Conservation (phyloP, 2,797 vertebrate species). For the Cuniculus paca region DNA sequence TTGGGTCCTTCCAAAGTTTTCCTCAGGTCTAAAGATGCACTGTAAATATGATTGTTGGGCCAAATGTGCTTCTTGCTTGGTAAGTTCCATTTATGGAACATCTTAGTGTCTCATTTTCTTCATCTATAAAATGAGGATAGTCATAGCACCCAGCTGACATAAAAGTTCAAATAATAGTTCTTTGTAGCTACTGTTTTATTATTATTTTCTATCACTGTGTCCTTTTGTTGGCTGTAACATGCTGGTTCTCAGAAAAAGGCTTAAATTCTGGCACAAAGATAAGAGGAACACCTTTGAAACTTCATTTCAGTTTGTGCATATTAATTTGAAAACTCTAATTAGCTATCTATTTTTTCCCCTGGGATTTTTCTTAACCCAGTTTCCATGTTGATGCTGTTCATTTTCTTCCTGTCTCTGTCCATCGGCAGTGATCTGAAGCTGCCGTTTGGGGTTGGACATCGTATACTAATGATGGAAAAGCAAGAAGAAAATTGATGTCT, state of each 20-base stretch:
- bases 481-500: not conserved
- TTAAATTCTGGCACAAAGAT: conserved; percentile 32
- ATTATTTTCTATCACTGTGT: conserved; percentile 43
- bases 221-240: conserved; percentile 11
- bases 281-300: conserved; percentile 41
- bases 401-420: not conserved
- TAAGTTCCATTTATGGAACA: not conserved
- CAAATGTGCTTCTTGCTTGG: not conserved
- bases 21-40: not conserved
- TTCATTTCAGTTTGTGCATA: conserved; percentile 27
- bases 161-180: not conserved
- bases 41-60: not conserved
- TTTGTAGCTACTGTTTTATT: not conserved
- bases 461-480: not conserved
- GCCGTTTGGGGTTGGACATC: not conserved
- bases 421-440: not conserved
- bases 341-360: conserved; percentile 38
- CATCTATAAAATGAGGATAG: not conserved
- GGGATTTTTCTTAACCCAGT: conserved; percentile 71
- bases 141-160: not conserved
- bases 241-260: conserved; percentile 6
- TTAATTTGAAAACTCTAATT: conserved; percentile 71
- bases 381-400: not conserved
- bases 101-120: not conserved
- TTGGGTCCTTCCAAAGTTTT: not conserved